phyloP scores from a whole-genome alignment of 2,888 invertebrate species.

The Ferrisia virgata region DNA sequence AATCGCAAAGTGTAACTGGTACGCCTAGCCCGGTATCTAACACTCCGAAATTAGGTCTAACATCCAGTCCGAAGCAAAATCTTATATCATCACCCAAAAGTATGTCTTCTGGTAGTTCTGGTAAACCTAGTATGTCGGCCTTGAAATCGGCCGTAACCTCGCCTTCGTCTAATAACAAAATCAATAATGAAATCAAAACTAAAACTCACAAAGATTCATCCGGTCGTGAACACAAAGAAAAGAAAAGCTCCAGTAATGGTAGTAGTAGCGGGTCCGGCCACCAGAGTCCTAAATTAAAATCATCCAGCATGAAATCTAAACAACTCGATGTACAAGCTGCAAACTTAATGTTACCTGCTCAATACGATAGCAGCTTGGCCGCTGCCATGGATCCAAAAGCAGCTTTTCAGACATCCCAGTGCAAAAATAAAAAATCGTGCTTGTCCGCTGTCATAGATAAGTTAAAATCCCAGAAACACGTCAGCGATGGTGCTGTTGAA shows the following conservation, averaged over 20 bases:
- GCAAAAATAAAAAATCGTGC: conserved; percentile 63
- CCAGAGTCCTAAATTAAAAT: conserved; percentile 67
- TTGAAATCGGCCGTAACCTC: conserved; percentile 75
- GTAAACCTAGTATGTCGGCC: conserved; percentile 86
- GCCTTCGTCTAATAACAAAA: conserved; percentile 56
- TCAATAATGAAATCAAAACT: conserved; percentile 54
- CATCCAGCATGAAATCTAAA: conserved; percentile 65
- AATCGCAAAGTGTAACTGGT: not conserved
- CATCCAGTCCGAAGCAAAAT: conserved; percentile 50
- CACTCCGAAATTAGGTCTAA: conserved; percentile 28
- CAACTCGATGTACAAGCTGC: conserved; percentile 54
- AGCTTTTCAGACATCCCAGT: conserved; percentile 27
- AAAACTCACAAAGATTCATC: conserved; percentile 31
- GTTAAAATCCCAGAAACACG: conserved; percentile 55
- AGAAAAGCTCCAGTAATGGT: conserved; percentile 50
- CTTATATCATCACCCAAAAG: conserved; percentile 49
- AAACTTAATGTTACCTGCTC: not conserved
- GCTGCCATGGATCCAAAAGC: not conserved
- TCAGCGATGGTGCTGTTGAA: conserved; percentile 1
- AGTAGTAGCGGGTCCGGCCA: conserved; percentile 53
- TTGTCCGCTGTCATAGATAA: conserved; percentile 85
- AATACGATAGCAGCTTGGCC: not conserved
- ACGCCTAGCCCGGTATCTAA: not conserved
- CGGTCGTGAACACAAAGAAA: conserved; percentile 56
- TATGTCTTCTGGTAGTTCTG: conserved; percentile 57